Base-by-base conservation (phyloP, 2,888 invertebrate species). In the Pollenia amentaria region DNA sequence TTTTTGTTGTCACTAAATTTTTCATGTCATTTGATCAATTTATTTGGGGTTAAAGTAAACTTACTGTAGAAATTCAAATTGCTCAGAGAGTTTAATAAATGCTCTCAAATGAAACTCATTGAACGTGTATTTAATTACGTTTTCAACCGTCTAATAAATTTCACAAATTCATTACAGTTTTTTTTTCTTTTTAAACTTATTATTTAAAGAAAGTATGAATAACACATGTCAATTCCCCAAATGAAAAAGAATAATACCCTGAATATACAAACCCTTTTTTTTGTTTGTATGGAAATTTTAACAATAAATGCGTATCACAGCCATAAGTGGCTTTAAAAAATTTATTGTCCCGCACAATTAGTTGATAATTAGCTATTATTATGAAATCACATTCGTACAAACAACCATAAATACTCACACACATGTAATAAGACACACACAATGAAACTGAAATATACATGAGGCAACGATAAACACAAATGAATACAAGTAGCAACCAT, bases 321-420 rank as follows among this genome's bases (percentile, higher is more conserved):
- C 65, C 64, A 80, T 80, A 84, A 84, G 87, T 84, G 77, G 87
- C 87, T 87, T 84, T 77, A 53, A 72, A 83, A 70, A 84, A 87
- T 87, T 80, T 87, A 84, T 87, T 72, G 75, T 83, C 29, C 65
- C 62, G 65, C 72, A 73, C 84, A 87, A 87, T 87, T 87, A 84
- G 83, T 77, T 87, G 87, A 80, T 87, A 87, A 87, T 87, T 87
- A 87, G 80, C 77, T 73, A 77, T 87, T 83, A 75, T 86, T 83
- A 84, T 77, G 80, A 80, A 84, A 77, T 67, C 87, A 69, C 86
- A 82, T 67, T 67, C 10, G 38, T 29, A 18, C 67, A 38, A 14
- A 4, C 18, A 44, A 8, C 16, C 7, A 46, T 2, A 64, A 29
- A 29, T 29, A 29, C 29, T 21, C 8, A 14, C 12, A 53, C 42